Evolutionary conservation across 2,113 vertebrate genomes (phyloP).

Genomic region (Saguinus midas): DNA sequence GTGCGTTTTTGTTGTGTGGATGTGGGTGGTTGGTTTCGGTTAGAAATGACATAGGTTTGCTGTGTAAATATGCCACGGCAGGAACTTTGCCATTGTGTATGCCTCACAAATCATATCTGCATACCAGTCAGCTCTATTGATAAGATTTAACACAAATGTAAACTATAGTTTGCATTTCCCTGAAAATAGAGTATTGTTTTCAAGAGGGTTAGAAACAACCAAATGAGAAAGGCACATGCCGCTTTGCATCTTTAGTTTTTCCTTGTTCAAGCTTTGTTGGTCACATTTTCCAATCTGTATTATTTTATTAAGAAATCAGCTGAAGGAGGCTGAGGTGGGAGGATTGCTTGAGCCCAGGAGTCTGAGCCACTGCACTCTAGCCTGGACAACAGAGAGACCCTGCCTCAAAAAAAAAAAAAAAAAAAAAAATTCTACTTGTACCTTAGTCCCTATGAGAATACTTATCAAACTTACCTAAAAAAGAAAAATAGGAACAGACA

Average conservation of each 20-base stretch:
- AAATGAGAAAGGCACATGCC: neutral
- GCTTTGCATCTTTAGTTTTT: neutral
- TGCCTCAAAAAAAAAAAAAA: neutral
- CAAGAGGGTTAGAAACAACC: neutral
- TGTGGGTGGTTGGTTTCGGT: neutral
- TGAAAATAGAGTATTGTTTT: neutral
- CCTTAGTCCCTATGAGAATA: neutral
- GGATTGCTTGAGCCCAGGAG: neutral
- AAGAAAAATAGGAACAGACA: neutral
- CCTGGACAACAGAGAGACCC: neutral
- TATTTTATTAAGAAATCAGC: neutral
- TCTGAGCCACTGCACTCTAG: neutral
- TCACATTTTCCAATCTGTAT: neutral
- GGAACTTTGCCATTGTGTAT: neutral
- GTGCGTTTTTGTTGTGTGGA: neutral
- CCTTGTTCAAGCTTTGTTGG: neutral
- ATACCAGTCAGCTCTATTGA: neutral
- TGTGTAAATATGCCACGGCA: neutral
- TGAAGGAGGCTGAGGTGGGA: neutral
- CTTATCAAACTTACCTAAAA: neutral
- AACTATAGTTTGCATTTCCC: neutral
- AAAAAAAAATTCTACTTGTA: neutral
- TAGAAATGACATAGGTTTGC: neutral
- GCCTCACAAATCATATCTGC: neutral
- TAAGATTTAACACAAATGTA: neutral